Percentiles rank a stretch among this genome's conserved stretches.
Evolutionary conservation across 2,888 invertebrate genomes (phyloP).

Genomic region (Cheilosia pagana): DNA sequence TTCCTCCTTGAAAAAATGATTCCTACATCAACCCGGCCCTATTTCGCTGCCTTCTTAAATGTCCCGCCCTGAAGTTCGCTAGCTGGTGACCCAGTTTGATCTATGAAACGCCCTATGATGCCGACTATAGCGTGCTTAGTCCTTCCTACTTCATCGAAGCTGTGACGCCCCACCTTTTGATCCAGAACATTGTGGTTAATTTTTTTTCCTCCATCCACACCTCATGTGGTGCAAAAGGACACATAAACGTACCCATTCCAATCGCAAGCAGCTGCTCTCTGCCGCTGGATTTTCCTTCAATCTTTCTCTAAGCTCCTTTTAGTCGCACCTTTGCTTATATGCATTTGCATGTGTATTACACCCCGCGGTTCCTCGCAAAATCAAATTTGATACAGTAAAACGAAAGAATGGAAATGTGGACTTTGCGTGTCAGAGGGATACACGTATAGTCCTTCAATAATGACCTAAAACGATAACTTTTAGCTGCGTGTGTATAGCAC

Average conservation of each 20-base stretch:
- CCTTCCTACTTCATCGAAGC: conserved; percentile 6
- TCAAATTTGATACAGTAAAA: conserved; percentile 32
- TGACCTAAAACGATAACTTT: conserved; percentile 68
- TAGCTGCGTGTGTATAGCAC: conserved; percentile 64
- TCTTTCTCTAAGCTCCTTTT: conserved; percentile 9
- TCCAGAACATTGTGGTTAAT: conserved; percentile 36
- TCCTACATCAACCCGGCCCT: no score
- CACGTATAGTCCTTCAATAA: conserved; percentile 59
- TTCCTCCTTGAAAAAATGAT: no score
- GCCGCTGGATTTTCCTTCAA: conserved; percentile 12
- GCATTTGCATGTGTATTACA: conserved; percentile 17
- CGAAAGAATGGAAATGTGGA: conserved; percentile 38
- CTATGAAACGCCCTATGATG: no score
- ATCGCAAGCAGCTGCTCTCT: conserved; percentile 1
- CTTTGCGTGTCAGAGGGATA: conserved; percentile 56
- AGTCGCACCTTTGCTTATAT: conserved; percentile 39
- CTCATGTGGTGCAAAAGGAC: conserved; percentile 23
- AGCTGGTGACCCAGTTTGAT: no score
- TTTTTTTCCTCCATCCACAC: conserved; percentile 25
- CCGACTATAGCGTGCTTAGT: background rate
- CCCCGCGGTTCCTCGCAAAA: conserved; percentile 47
- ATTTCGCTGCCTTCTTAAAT: no score
- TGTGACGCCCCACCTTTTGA: conserved; percentile 2
- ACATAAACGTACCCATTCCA: background rate
- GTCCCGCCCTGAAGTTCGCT: no score